A percentile compares a stretch with the other conserved stretches of the same genome.
These are phyloP conservation scores for Brachionus plicatilis DNA, from an alignment of 1,140 invertebrate genomes.

Conservation along the genomic window DNA sequence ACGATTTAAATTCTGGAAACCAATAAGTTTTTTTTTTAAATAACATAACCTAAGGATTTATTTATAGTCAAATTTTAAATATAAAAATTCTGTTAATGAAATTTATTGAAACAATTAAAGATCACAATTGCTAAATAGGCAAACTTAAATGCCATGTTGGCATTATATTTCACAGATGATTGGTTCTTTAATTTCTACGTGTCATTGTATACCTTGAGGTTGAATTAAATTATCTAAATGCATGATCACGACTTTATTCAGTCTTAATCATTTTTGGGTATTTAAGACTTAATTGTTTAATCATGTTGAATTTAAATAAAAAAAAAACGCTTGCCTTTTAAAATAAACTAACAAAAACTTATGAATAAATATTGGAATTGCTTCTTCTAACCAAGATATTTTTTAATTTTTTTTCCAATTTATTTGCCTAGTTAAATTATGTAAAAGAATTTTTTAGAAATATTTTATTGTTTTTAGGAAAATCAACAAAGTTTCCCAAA, in stretches of 20 bases:
- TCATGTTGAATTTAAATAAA: not conserved
- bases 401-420: too few species aligned
- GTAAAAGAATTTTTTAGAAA: too few species aligned
- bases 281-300: not conserved
- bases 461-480: too few species aligned
- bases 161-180: not conserved
- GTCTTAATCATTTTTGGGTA: not conserved
- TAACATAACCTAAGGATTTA: not conserved
- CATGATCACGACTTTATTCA: not conserved
- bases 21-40: not conserved
- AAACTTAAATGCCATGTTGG: not conserved
- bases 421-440: too few species aligned
- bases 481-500: too few species aligned
- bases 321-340: not conserved
- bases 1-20: not conserved
- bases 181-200: not conserved
- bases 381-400: too few species aligned
- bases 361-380: too few species aligned
- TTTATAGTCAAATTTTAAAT: not conserved
- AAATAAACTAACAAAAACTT: too few species aligned
- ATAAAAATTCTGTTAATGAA: not conserved
- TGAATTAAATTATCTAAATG: not conserved
- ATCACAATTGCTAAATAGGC: not conserved
- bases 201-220: not conserved
- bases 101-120: not conserved